Base-by-base conservation (phyloP, 1,140 invertebrate genomes). In the Sycophila sp. region DNA sequence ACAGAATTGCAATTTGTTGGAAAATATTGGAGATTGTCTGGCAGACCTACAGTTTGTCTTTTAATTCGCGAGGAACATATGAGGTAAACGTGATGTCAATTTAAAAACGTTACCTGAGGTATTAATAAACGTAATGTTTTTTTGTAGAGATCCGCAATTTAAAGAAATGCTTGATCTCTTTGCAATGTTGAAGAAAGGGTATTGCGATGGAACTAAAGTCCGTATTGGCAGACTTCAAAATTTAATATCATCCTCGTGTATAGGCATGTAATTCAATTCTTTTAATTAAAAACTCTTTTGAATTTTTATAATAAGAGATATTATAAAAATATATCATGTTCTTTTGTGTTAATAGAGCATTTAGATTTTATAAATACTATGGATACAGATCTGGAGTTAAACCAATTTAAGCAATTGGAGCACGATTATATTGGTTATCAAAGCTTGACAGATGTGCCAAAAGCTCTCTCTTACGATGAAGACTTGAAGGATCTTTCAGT, bases 1-100 rank as follows among this genome's bases (percentile, higher is more conserved):
- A 98, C 96, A 49, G 98, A 99, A 84, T 86, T 99, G 13, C 95
- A 98, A 80, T 99, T 99, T 85, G 93, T 99, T 71, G 92, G 94
- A 17, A 92, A 93, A 80, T 98, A 98, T 83, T 99, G 98, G 98
- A 92, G 98, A 75, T 85, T 99, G 36, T 96, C 96, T 5, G 98
- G 98, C 4, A 89, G 98, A 56, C 98, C 98, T 1, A 99, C 98
- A 0, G 96, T 99, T 67, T 98, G 97, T 81, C 89, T 99, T 72
- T 86, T 99, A 4, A 95, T 99, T 58, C 89, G 96, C 63, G 98
- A 99, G 84, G 97, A 98, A 78, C 96, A 98, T 80, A 96, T 98
- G 93, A 91, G 89, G 89, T 90, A 78, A 28, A 40, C 38, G n/a
- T 47, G 13, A 47, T 47, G 75, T 49, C 1, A n/a, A 24, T 47